Evolutionary conservation across 1,140 invertebrate genomes (phyloP).

Genomic region (Pogonomyrmex californicus): DNA sequence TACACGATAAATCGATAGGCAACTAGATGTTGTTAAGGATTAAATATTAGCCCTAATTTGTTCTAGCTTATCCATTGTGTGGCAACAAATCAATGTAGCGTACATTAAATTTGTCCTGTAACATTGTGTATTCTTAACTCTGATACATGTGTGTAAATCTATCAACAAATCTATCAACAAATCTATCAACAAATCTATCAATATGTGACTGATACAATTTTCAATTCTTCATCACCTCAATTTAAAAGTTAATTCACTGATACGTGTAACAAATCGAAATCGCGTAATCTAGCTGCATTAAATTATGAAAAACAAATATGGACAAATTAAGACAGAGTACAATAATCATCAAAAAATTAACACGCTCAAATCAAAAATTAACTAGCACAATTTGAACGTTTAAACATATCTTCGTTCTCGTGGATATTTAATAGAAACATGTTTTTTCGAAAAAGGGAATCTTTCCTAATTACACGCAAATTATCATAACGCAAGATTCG

Average conservation of each 20-base stretch:
- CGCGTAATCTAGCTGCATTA: neutral
- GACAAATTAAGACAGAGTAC: neutral
- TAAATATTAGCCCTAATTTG: neutral
- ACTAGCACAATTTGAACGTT: neutral
- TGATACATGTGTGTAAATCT: neutral
- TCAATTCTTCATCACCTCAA: neutral
- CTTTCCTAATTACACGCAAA: neutral
- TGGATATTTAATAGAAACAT: neutral
- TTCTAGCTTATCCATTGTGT: too few species aligned
- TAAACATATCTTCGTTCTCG: neutral
- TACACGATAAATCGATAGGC: neutral
- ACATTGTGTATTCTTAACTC: neutral
- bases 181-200: neutral
- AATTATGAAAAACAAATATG: neutral
- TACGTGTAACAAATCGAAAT: neutral
- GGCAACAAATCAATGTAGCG: neutral
- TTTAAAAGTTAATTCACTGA: neutral
- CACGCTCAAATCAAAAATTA: neutral
- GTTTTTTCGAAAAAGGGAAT: neutral
- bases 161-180: neutral
- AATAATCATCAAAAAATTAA: neutral
- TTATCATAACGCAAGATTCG: neutral
- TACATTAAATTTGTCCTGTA: neutral
- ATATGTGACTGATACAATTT: neutral
- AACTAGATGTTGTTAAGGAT: neutral